Evolutionary conservation across 1,140 invertebrate genomes (phyloP), one percentile per base, ranked within the genome.

Genomic region (Vanessa atalanta): DNA sequence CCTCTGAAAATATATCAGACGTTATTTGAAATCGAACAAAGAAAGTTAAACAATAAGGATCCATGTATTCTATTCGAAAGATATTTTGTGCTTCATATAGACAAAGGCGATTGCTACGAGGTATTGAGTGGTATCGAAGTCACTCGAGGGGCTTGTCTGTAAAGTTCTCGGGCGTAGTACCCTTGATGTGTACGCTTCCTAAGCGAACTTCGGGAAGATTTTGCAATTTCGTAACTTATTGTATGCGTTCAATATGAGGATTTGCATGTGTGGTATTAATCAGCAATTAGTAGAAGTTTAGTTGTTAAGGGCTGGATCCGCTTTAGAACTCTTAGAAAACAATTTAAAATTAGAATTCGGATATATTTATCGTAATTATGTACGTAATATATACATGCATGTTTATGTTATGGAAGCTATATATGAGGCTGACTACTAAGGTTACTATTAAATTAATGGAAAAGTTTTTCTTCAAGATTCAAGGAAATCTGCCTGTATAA

Each of bases 121-220:
- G 57, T 43, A 61, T 61, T 61, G 57, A 61, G 57, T 31, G 31
- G 57, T 14, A 61, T 61, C 31, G 57, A 61, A 61, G 23, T 61
- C 57, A 37, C 57, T 9, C 12, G 31, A 61, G 53, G 12, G 53
- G 5, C 55, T 43, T 43, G 55, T 61, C 57, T 61, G 57, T 37
- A 37, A 61, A 61, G 57, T 61, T 61, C 57, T 61, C 57, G 12
- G 14, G 26, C 23, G 26, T 61, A 61, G 26, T 14, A 61, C 57
- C 12, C 57, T 61, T 31, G 55, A 57, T 26, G 57, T 37, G 57
- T 37, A 16, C 55, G 55, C 57, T 61, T 61, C 57, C 57, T 61
- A 37, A 61, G 57, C 26, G 57, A 61, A 37, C 14, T 61, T 14
- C 15, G 31, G 16, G 16, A 23, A 61, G 57, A 61, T 61, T 61